A percentile compares a stretch with the other conserved stretches of the same genome.
phyloP scores from a whole-genome alignment of 2,113 vertebrate species.

The Fukomys damarensis region DNA sequence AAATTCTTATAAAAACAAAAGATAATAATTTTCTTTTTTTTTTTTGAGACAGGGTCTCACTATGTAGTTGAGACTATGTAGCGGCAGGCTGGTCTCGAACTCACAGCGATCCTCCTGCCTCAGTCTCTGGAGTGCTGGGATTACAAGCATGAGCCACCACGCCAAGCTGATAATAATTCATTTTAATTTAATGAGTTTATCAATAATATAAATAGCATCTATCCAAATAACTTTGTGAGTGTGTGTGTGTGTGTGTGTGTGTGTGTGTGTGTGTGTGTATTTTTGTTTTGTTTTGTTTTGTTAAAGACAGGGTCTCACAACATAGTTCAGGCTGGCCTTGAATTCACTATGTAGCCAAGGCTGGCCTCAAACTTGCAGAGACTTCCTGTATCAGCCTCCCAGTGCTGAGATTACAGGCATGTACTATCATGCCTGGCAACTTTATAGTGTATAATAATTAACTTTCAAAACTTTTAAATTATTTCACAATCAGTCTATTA shows the following conservation, averaged over 20 bases:
- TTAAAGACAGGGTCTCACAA: not conserved
- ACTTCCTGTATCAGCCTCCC: not conserved
- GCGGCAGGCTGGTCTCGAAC: no score
- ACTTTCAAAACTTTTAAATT: conserved; percentile 19
- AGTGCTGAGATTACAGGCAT: not conserved
- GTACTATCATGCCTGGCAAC: not conserved
- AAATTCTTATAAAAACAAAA: conserved; percentile 56
- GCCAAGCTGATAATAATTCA: not conserved
- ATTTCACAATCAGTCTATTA: conserved; percentile 49
- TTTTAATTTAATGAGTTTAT: conserved; percentile 59
- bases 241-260: not conserved
- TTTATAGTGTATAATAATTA: conserved; percentile 17
- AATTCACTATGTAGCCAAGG: not conserved
- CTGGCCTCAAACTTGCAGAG: not conserved
- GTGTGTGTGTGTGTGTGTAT: no score
- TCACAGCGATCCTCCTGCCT: no score
- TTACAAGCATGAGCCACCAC: no score
- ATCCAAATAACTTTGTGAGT: conserved; percentile 7
- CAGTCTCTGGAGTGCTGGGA: no score
- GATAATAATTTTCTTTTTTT: not conserved
- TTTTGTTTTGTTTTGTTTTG: no score
- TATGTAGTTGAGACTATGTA: no score
- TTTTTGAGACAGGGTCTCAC: no score
- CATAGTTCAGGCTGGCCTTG: not conserved
- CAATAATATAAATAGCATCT: conserved; percentile 48